Evolutionary conservation across 2,113 vertebrate genomes (phyloP).

Genomic region (Equus przewalskii): DNA sequence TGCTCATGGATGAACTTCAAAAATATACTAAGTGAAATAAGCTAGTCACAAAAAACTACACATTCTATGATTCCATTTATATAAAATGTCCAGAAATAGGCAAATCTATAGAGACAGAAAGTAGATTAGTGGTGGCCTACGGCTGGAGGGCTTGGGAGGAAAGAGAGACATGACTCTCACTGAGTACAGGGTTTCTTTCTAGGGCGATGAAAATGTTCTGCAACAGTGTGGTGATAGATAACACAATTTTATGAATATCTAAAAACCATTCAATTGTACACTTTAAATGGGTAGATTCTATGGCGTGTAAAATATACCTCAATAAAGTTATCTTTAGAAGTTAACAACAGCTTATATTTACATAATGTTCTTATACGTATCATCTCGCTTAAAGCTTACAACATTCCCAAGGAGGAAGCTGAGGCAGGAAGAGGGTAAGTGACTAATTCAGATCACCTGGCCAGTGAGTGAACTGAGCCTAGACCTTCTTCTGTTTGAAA

Average conservation of each 20-base stretch:
- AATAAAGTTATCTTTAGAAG: not conserved
- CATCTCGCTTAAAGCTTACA: not conserved
- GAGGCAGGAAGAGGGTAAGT: not conserved
- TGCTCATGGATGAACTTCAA: not conserved
- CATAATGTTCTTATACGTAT: not conserved
- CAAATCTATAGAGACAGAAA: constrained; percentile 23
- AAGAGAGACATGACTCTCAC: not conserved
- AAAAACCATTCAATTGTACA: not conserved
- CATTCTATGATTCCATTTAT: constrained; percentile 20
- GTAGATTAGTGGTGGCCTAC: not conserved
- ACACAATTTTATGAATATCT: not conserved
- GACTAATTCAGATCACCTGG: not conserved
- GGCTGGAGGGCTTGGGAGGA: not conserved
- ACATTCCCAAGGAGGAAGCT: not conserved
- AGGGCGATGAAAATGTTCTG: not conserved
- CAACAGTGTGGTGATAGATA: not conserved
- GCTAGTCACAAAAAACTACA: not conserved
- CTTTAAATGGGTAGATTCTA: not conserved
- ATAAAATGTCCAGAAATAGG: constrained; percentile 21
- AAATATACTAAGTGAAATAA: not conserved
- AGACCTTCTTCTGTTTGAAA: not conserved
- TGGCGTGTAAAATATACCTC: not conserved
- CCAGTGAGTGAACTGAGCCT: not conserved
- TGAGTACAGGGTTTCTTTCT: not conserved
- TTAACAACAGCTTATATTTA: constrained; percentile 15